Percentiles rank a stretch among this genome's conserved stretches.
These are phyloP conservation scores for Oscheius sp. DNA, from an alignment of 1,140 invertebrate species.

Conservation along the genomic window DNA sequence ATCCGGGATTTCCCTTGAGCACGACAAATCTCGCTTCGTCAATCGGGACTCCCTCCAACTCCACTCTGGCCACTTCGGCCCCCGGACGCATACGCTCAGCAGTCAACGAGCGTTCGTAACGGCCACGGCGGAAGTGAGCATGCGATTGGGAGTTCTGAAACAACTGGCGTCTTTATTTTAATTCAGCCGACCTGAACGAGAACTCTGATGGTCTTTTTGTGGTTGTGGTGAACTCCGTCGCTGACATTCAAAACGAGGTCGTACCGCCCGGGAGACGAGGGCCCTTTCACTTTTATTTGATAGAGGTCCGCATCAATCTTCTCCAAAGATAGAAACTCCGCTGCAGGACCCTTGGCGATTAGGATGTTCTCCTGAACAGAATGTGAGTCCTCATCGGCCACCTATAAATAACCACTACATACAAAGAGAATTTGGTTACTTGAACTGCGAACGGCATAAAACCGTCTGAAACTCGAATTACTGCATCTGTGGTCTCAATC, in stretches of 20 bases:
- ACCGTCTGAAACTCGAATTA: conserved; percentile 9
- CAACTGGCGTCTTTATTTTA: not conserved
- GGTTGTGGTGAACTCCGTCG: conserved; percentile 3
- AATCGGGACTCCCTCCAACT: conserved; percentile 32
- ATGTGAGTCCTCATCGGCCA: not conserved
- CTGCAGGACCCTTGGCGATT: conserved; percentile 10
- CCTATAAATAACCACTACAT: not conserved
- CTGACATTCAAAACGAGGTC: not conserved
- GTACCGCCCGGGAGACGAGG: conserved; percentile 8
- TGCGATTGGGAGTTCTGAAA: conserved; percentile 19
- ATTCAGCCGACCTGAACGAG: not conserved
- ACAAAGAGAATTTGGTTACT: conserved; percentile 2
- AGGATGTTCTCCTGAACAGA: conserved; percentile 1
- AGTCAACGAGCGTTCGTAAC: not conserved
- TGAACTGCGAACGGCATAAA: not conserved
- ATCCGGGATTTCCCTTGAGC: conserved; percentile 31
- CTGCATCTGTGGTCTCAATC: conserved; percentile 12
- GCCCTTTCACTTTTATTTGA: not conserved
- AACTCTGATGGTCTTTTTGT: not conserved
- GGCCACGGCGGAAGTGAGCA: conserved; percentile 12
- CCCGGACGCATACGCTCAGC: not conserved
- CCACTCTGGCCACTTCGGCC: not conserved
- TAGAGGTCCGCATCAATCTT: conserved; percentile 15
- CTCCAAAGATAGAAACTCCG: conserved; percentile 16
- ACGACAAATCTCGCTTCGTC: conserved; percentile 28